These are phyloP conservation scores for Cylloceria caligata DNA, from an alignment of 2,888 invertebrate species.

Conservation along the genomic window DNA sequence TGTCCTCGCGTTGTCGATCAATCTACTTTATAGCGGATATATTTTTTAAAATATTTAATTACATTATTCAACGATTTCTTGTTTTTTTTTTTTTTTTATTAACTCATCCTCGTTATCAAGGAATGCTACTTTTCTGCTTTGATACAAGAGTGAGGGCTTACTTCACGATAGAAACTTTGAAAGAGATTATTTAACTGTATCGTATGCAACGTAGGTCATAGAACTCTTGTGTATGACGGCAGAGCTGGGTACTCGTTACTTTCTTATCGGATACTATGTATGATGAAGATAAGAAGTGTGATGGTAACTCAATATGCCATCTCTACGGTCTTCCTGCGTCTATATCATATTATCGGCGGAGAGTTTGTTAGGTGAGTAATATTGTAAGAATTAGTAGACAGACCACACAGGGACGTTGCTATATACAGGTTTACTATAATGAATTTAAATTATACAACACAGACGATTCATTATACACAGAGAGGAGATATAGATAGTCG, in stretches of 20 bases:
- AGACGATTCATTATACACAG: not conserved
- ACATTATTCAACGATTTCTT: not conserved
- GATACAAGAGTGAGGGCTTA: slow-evolving; percentile 17
- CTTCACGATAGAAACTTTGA: not conserved
- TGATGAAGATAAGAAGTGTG: slow-evolving; percentile 38
- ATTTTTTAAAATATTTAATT: too few relatives aligned
- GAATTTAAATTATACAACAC: not conserved
- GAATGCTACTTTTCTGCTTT: not conserved
- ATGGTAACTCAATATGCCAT: slow-evolving; percentile 42
- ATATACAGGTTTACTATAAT: slow-evolving; percentile 1
- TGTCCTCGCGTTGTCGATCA: not conserved
- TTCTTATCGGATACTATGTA: slow-evolving; percentile 26
- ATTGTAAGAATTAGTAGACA: slow-evolving; percentile 23
- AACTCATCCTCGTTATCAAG: not conserved
- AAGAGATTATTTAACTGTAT: slow-evolving; percentile 37
- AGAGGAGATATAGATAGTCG: too few relatives aligned
- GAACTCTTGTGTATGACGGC: slow-evolving; percentile 32
- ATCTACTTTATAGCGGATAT: not conserved
- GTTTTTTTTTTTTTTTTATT: not conserved
- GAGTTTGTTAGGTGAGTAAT: slow-evolving; percentile 42
- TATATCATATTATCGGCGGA: slow-evolving; percentile 28
- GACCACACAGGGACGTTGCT: not conserved
- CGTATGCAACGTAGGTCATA: slow-evolving; percentile 34
- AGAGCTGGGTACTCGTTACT: slow-evolving; percentile 19
- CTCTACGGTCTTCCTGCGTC: not conserved